Base-by-base conservation (phyloP, 2,113 vertebrate species). In the Gila orcuttii region DNA sequence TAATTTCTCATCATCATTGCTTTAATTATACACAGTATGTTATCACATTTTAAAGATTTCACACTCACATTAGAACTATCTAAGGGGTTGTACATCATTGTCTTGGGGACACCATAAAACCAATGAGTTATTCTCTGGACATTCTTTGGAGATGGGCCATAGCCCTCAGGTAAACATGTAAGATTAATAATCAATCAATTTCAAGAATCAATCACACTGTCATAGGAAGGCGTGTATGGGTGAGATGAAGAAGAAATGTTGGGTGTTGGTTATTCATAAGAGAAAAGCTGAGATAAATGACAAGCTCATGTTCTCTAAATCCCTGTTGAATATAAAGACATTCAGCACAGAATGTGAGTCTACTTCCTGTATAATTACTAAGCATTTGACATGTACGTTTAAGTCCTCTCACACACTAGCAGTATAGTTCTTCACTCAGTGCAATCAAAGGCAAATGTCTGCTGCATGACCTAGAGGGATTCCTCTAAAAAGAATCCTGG, bases 231-330 rank as follows among this genome's bases (percentile, higher is more conserved):
- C 91, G 93, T 90, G 90, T 21, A 31, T 62, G 81, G 28, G 28
- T 45, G 36, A 42, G 50, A 31, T 19, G 42, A 15, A 5, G 42
- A 19, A 39, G 9, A 31, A 52, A 64, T 62, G 25, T 73, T 73
- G 71, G 25, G 59, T 52, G 82, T 73, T 79, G 28, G 21, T 76
- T 71, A 75, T 69, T 23, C 15, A n/a, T 47, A 60, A 45, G 23
- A 17, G 74, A 88, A 92, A 91, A 92, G 91, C 91, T 92, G 91
- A 91, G 91, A 94, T 94, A 93, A 93, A 91, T 93, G 90, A 92
- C 84, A 90, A 90, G 90, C 90, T 91, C 89, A 88, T 92, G 87
- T 89, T 89, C 23, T 87, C 87, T 86, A 91, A 92, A 92, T 94
- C 92, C 92, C 91, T 89, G 87, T 89, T 86, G 88, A 91, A 88